Evolutionary conservation across 1,140 invertebrate species (phyloP).

Genomic region (Diplogasteroides magnus): DNA sequence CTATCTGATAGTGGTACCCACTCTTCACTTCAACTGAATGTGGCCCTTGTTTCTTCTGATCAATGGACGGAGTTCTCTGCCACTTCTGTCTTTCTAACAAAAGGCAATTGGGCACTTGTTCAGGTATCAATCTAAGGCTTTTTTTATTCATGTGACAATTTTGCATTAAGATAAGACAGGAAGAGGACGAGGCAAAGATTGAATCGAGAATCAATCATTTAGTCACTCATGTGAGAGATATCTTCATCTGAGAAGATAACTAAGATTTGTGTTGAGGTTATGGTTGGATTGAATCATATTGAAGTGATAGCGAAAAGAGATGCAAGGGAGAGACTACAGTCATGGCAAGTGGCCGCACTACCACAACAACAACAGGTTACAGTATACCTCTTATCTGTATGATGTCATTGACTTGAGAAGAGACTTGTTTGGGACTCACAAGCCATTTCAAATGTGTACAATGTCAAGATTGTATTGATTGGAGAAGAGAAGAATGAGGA

Average conservation of each 20-base stretch:
- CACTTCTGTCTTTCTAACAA: conserved; percentile 20
- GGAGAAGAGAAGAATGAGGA: neutral
- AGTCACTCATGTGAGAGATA: neutral
- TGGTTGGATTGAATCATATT: conserved; percentile 30
- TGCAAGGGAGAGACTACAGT: conserved; percentile 21
- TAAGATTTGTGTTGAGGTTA: conserved; percentile 17
- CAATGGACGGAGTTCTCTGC: conserved; percentile 32
- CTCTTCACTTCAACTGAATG: conserved; percentile 6
- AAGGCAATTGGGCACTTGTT: conserved; percentile 17
- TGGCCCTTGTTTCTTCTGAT: conserved; percentile 17
- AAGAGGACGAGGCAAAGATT: conserved; percentile 7
- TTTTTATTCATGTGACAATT: too few species aligned
- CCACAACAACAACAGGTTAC: conserved; percentile 28
- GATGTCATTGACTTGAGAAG: conserved; percentile 1
- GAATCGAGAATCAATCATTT: neutral
- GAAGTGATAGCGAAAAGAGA: conserved; percentile 31
- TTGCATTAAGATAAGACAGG: conserved; percentile 4
- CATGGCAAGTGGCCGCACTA: conserved; percentile 32
- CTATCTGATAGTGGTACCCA: neutral
- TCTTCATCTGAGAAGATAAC: neutral
- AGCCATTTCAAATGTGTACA: neutral
- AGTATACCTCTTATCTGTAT: neutral
- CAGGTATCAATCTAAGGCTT: too few species aligned
- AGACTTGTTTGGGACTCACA: neutral
- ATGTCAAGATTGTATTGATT: neutral